phyloP scores from a whole-genome alignment of 2,797 vertebrate genomes.

The Triplophysa bombifrons region DNA sequence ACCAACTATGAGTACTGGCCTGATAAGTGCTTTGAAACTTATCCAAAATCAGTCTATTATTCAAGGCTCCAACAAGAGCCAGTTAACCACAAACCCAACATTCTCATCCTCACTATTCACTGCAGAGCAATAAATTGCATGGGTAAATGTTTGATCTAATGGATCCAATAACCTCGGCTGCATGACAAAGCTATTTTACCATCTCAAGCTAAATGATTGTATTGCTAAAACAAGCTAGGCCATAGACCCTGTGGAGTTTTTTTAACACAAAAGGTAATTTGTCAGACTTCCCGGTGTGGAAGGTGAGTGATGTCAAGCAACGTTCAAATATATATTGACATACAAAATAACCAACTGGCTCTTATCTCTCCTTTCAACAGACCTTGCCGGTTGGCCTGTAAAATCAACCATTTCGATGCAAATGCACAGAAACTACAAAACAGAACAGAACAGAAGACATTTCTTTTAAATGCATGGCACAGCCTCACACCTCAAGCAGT shows the following conservation, averaged over 20 bases:
- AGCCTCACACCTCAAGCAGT: not conserved
- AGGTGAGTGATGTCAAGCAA: constrained; percentile 6
- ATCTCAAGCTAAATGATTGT: constrained; percentile 25
- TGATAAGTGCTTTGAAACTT: constrained; percentile 25
- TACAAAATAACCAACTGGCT: constrained; percentile 21
- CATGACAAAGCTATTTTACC: constrained; percentile 22
- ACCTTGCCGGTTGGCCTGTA: not conserved
- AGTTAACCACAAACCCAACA: not conserved
- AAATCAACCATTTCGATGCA: constrained; percentile 6
- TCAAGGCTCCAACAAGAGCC: not conserved
- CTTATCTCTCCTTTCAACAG: not conserved
- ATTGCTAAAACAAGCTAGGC: constrained; percentile 25
- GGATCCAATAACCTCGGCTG: constrained; percentile 36
- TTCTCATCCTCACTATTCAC: not conserved
- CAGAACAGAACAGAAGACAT: not conserved
- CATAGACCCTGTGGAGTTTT: not conserved
- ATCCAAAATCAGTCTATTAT: constrained; percentile 34
- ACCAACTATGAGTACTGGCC: constrained; percentile 14
- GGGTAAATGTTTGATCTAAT: constrained; percentile 45
- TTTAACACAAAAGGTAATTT: not conserved
- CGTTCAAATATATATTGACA: constrained; percentile 39
- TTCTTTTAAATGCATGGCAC: constrained; percentile 10
- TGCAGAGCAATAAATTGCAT: constrained; percentile 20
- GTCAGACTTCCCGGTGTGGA: constrained; percentile 17
- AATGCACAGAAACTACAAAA: constrained; percentile 6